Evolutionary conservation across 2,113 vertebrate genomes (phyloP).

Genomic region (Hydrolagus affinis): DNA sequence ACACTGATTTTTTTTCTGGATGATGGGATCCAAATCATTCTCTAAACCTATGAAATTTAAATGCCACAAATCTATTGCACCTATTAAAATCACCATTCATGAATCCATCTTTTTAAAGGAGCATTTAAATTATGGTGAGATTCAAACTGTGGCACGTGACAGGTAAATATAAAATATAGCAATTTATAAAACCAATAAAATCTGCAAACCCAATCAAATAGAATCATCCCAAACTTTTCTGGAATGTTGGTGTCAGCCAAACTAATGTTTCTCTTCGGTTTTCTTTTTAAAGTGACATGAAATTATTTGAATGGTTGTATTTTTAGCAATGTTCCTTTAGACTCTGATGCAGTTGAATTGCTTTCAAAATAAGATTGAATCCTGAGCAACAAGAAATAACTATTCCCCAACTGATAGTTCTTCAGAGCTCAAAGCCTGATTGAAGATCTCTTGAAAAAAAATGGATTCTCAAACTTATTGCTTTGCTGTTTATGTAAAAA

Average conservation of each 20-base stretch:
- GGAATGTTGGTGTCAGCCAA: neutral
- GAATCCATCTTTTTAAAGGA: no score
- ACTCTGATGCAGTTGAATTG: neutral
- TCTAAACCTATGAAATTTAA: no score
- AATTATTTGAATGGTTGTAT: neutral
- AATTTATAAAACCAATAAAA: no score
- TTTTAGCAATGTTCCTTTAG: neutral
- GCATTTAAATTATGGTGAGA: no score
- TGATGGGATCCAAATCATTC: no score
- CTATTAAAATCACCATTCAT: no score
- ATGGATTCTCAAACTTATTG: neutral
- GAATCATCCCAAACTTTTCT: neutral
- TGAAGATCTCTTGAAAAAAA: conserved; percentile 19
- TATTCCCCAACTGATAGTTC: neutral
- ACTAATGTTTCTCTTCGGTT: neutral
- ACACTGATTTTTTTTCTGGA: no score
- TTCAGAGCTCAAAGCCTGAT: neutral
- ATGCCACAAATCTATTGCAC: no score
- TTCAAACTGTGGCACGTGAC: no score
- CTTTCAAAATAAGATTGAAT: neutral
- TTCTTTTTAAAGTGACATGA: neutral
- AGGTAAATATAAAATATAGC: no score
- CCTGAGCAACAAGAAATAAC: neutral
- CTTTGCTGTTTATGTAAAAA: neutral
- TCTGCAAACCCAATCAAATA: neutral